Base-by-base conservation (phyloP, 2,113 vertebrate species). In the Eretmochelys imbricata region DNA sequence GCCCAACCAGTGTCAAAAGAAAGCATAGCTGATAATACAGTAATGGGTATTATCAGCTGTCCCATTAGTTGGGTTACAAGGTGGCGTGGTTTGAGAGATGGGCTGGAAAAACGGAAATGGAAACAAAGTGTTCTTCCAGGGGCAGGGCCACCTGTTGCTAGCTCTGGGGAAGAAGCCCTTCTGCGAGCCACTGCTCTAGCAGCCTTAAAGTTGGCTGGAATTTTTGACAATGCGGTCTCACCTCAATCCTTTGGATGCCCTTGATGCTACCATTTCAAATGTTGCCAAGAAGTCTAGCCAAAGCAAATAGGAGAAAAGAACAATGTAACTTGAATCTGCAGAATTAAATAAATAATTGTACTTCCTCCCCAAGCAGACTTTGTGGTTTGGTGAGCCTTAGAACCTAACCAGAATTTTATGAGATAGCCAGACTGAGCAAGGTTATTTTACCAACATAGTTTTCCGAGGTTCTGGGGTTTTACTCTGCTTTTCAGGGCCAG, bases 401-500 rank as follows among this genome's bases (percentile, higher is more conserved):
- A 89, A 78, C 24, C 0, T 3, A 49, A 53, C 48, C 79, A 75
- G 92, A 82, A 93, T 20, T 53, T 53, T 1, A 1, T 78, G 27
- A 17, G 10, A 20, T 80, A 76, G 93, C 87, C 96, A 88, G 72
- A 87, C 31, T 31, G 0, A 25, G 86, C 62, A 94, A 79, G 62
- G 72, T 55, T 0, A 0, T n/a, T 65, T 50, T 69, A n/a, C 79
- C 94, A 82, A 11, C 79, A 86, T 90, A 91, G 87, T 90, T 97
- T 96, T 95, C 0, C 11, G 2, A 59, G 90, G 50, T 81, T 81
- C 89, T 0, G 29, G 95, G 96, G 92, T 95, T 98, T 97, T 97
- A 97, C 97, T 97, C 94, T 96, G 93, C 97, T 97, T 94, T 91
- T 89, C 94, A 94, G 94, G 91, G 81, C 89, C 84, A 54, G 89